Base-by-base conservation (phyloP, 1,140 invertebrate genomes). In the Musca vetustissima region DNA sequence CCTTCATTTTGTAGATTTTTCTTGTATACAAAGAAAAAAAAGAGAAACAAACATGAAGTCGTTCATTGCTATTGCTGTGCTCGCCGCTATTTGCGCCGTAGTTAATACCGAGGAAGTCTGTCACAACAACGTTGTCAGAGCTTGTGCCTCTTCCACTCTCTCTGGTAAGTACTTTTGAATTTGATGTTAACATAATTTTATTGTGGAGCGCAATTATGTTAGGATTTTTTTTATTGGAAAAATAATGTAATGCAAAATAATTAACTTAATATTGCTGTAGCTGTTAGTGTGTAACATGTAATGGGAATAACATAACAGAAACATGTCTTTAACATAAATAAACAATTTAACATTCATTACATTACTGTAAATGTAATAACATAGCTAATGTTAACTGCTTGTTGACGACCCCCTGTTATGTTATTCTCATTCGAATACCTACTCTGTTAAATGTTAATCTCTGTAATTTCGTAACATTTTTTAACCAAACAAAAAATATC, bases 51-150 rank as follows among this genome's bases (percentile, higher is more conserved):
- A 82, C 65, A 89, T 89, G 88, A 87, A 87, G 83, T 74, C 84
- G 48, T 78, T 88, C 43, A 82, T 83, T 69, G 69, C 86, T 71
- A 75, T 88, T 65, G 75, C 84, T 48, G 66, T 86, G 65, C 80
- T 89, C 71, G 79, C 83, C 68, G 76, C 85, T 73, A 76, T 88
- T 24, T 69, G 88, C 57, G 84, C 84, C 64, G 79, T 87, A 22
- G 84, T 84, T 17, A 79, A 82, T 13, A 69, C 77, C 28, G 84
- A 85, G 4, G 87, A 90, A 47, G 84, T 78, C 50, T 92, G 90
- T 77, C 91, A 88, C 75, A 84, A 84, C 17, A 86, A 88, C 72
- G 86, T 89, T 2, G 80, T 85, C 13, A 75, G 75, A 49, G 86
- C 87, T 61, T 92, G 90, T 73, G 84, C 81, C 48, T 72, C 81